Evolutionary conservation across 1,140 invertebrate species (phyloP), one percentile per base, ranked within the genome.

Genomic region (Armadillidium nasatum): DNA sequence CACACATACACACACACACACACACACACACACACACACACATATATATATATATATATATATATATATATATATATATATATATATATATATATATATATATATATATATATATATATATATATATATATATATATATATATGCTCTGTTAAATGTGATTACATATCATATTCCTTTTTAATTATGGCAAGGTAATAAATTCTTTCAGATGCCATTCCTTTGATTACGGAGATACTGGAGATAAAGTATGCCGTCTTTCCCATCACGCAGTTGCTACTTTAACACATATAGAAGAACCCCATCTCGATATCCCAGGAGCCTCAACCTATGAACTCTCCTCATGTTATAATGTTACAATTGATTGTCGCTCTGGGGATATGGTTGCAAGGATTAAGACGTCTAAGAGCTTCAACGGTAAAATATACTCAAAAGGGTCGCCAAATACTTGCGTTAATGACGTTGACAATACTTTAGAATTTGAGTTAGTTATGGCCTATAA

Each of bases 331-430:
- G 94, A 97, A 86, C 86, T 97, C 71, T 92, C 92, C 78, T 94
- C 94, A 7, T 97, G 94, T 84, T 97, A 96, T 88, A 96, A 96
- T 85, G 93, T 96, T 21, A 94, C 92, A 81, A 94, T 96, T 81
- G 93, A 95, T 83, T 97, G 95, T 82, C 82, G 84, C 46, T 83
- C 87, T 10, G 82, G 84, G 7, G 85, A 87, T 73, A 86, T 88
- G 86, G 33, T 33, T 33, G 33, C 2, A 87, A 22, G 83, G 80
- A 43, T 83, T 88, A 83, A 84, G 75, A 87, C 87, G 10, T 87
- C 86, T 76, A 86, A 86, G 76, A 82, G 88, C 60, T 88, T 88
- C 83, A 86, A 85, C 78, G 87, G 87, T 9, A 87, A 87, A 78
- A 83, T 88, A 43, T 88, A 88, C 81, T 85, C 86, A 67, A 87